These are phyloP conservation scores for Papilio elwesi DNA, from an alignment of 2,888 invertebrate species.

Conservation along the genomic window DNA sequence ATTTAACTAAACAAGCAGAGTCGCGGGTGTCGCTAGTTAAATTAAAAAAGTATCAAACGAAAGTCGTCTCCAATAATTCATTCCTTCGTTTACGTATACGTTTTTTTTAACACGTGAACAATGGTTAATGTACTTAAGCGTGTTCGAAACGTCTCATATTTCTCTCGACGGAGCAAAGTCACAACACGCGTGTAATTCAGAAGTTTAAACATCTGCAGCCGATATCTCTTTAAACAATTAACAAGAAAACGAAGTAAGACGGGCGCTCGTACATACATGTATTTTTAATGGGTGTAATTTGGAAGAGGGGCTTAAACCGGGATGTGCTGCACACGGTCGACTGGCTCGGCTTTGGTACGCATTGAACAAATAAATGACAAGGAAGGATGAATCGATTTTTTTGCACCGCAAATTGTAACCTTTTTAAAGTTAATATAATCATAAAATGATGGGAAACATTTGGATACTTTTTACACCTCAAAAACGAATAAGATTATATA, in stretches of 20 bases:
- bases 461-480: no score
- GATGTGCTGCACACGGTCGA: slow-evolving; percentile 21
- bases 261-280: slow-evolving; percentile 62
- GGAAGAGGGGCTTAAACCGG: slow-evolving; percentile 51
- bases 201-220: slow-evolving; percentile 76
- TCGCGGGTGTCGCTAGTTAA: background rate
- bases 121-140: slow-evolving; percentile 61
- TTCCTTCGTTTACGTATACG: slow-evolving; percentile 45
- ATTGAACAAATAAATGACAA: background rate
- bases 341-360: background rate
- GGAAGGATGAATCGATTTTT: background rate
- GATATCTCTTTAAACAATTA: slow-evolving; percentile 81
- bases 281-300: slow-evolving; percentile 77
- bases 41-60: slow-evolving; percentile 12
- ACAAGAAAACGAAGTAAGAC: slow-evolving; percentile 72
- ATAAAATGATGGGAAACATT: background rate
- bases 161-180: slow-evolving; percentile 69
- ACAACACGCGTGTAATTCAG: slow-evolving; percentile 72
- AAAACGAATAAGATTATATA: no score
- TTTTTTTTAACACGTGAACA: slow-evolving; percentile 51
- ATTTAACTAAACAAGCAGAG: background rate
- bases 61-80: slow-evolving; percentile 60
- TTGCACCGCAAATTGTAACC: background rate
- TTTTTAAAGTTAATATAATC: background rate
- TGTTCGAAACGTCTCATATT: slow-evolving; percentile 73